These are phyloP conservation scores for Malurus elegans DNA, from an alignment of 2,113 vertebrate species.

Conservation along the genomic window DNA sequence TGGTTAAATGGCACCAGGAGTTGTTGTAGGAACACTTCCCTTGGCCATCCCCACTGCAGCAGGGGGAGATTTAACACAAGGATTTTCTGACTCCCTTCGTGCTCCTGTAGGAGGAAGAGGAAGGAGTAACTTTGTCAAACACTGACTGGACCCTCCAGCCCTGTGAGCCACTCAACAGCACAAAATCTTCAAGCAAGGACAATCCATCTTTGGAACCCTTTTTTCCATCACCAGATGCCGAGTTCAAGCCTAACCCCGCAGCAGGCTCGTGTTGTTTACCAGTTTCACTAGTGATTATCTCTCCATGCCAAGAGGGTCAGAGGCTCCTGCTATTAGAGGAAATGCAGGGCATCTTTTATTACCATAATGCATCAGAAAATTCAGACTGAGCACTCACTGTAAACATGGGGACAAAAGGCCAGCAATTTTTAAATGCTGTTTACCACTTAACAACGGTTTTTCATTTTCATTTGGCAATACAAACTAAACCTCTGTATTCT, in stretches of 20 bases:
- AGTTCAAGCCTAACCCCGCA: neutral
- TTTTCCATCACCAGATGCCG: neutral
- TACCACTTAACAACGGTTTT: constrained; percentile 27
- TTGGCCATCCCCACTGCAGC: neutral
- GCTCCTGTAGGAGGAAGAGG: neutral
- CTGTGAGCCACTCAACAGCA: neutral
- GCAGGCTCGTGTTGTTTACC: neutral
- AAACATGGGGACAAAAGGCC: neutral
- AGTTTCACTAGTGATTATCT: neutral
- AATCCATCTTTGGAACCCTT: neutral
- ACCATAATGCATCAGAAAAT: constrained; percentile 30
- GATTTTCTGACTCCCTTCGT: neutral
- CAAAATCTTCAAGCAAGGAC: neutral
- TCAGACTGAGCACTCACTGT: neutral
- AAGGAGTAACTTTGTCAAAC: neutral
- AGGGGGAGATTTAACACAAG: accelerated
- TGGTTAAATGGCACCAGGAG: neutral
- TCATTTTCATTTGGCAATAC: constrained; percentile 8
- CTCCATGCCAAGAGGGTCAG: constrained; percentile 3
- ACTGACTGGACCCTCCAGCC: neutral
- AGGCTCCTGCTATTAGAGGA: neutral
- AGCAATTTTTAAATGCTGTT: constrained; percentile 3
- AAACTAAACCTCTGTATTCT: neutral
- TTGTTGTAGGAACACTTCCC: neutral
- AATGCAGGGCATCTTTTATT: constrained; percentile 15